phyloP scores from a whole-genome alignment of 2,113 vertebrate genomes.

The Pyrgilauda ruficollis region DNA sequence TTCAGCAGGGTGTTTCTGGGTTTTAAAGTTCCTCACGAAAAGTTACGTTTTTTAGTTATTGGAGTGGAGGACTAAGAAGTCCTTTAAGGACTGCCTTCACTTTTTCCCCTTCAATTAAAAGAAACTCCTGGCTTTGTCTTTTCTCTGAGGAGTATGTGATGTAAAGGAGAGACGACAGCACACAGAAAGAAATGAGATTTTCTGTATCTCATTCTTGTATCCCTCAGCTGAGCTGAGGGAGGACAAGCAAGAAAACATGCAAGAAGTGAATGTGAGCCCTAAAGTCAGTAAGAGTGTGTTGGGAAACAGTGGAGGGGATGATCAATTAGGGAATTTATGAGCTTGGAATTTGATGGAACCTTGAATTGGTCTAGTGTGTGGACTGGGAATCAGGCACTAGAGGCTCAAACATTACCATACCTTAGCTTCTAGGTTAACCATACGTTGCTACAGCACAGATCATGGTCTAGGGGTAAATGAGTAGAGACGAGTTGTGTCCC shows the following conservation, averaged over 20 bases:
- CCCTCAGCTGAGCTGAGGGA: background rate
- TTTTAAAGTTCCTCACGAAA: background rate
- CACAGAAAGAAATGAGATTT: background rate
- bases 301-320: background rate
- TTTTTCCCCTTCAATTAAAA: background rate
- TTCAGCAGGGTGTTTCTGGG: background rate
- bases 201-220: too few species aligned
- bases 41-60: background rate
- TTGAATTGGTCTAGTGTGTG: background rate
- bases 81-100: background rate
- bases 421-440: background rate
- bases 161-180: background rate
- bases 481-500: background rate
- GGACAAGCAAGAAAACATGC: background rate
- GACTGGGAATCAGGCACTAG: background rate
- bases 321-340: background rate
- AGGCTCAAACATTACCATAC: fast-evolving
- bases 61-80: background rate
- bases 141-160: background rate
- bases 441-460: background rate
- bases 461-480: background rate
- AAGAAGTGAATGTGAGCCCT: background rate
- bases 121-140: background rate
- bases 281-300: background rate
- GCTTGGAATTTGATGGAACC: background rate